Evolutionary conservation across 2,113 vertebrate genomes (phyloP).

Genomic region (Hippocampus guttulatus): DNA sequence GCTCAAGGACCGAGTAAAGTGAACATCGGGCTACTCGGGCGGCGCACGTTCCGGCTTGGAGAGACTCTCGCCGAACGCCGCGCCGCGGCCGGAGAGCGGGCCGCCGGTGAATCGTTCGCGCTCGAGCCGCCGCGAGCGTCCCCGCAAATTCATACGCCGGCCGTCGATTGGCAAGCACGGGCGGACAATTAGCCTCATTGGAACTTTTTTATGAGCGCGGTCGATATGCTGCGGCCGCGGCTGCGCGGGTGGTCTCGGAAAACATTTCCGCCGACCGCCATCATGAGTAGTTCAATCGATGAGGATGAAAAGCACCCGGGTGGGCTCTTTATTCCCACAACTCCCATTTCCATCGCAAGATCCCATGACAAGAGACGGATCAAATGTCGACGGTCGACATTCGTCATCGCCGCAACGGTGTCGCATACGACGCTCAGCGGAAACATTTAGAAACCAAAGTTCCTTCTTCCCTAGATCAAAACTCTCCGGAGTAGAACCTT

Average conservation of each 20-base stretch:
- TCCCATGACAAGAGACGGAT: too few species aligned
- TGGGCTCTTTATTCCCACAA: too few species aligned
- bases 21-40: neutral
- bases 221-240: constrained; percentile 47
- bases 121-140: too few species aligned
- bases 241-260: constrained; percentile 22
- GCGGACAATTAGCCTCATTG: constrained; percentile 59
- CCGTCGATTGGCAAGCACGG: constrained; percentile 58
- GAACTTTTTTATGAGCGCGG: constrained; percentile 62
- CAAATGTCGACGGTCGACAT: too few species aligned
- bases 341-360: too few species aligned
- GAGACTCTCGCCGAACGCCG: neutral
- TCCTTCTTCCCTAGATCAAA: too few species aligned
- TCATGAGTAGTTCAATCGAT: neutral
- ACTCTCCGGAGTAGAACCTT: too few species aligned
- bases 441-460: too few species aligned
- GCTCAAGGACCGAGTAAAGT: neutral
- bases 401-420: too few species aligned
- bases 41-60: neutral
- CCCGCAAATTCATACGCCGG: constrained; percentile 58
- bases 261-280: neutral
- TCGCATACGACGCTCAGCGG: too few species aligned
- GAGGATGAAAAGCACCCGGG: too few species aligned
- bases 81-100: constrained; percentile 27
- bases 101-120: constrained; percentile 55